Conservation (phyloP, 1,140 invertebrate species). For the Chlorops oryzae region DNA sequence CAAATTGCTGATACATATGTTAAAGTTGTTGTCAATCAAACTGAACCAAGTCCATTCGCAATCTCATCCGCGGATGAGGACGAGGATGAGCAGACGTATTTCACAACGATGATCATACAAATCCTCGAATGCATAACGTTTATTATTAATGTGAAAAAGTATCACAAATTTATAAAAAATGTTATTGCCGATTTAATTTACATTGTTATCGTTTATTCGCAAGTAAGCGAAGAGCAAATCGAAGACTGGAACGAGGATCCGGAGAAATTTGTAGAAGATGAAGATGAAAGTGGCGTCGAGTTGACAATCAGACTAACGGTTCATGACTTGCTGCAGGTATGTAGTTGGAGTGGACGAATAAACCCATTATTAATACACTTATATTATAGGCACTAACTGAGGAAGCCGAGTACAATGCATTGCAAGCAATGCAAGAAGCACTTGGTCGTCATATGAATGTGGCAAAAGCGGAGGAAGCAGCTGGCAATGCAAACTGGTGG, state of each 20-base stretch:
- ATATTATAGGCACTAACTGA: slow-evolving; percentile 53
- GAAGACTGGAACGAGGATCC: slow-evolving; percentile 64
- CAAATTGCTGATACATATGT: slow-evolving; percentile 57
- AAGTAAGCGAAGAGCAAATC: slow-evolving; percentile 72
- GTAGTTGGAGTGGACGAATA: background rate
- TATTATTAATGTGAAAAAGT: slow-evolving; percentile 57
- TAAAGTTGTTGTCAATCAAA: slow-evolving; percentile 42
- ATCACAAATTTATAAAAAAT: slow-evolving; percentile 59
- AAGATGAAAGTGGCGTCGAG: slow-evolving; percentile 63
- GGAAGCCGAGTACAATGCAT: slow-evolving; percentile 58
- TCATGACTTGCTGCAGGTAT: slow-evolving; percentile 59
- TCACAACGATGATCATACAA: slow-evolving; percentile 68
- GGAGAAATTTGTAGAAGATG: slow-evolving; percentile 72
- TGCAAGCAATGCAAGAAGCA: slow-evolving; percentile 58
- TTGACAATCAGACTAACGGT: slow-evolving; percentile 72
- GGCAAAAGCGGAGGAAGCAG: slow-evolving; percentile 50
- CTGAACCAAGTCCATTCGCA: slow-evolving; percentile 31
- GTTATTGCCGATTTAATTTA: slow-evolving; percentile 67
- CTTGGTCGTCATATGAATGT: slow-evolving; percentile 61
- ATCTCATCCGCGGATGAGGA: slow-evolving; percentile 31
- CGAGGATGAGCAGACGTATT: slow-evolving; percentile 62
- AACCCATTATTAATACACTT: background rate
- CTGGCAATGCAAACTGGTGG: slow-evolving; percentile 62
- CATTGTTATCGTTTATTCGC: slow-evolving; percentile 66
- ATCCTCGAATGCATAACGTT: slow-evolving; percentile 70